These are phyloP conservation scores for Kobus ellipsiprymnus DNA, from an alignment of 2,113 vertebrate species.

Conservation along the genomic window DNA sequence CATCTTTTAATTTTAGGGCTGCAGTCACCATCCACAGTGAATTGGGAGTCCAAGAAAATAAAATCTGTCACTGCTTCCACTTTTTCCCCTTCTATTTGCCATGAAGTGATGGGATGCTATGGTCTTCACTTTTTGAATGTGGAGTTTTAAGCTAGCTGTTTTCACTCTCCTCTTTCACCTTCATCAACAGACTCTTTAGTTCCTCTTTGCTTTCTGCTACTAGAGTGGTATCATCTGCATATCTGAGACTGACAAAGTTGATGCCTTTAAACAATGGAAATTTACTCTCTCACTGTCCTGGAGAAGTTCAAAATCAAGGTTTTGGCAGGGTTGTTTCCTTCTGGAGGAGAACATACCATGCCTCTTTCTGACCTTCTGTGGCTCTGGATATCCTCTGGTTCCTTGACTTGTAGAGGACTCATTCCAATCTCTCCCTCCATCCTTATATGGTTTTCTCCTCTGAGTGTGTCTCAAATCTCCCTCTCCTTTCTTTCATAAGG, in stretches of 20 bases:
- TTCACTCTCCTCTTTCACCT: background rate
- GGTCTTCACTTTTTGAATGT: background rate
- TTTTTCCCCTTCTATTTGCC: background rate
- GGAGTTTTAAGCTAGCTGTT: background rate
- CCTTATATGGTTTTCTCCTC: background rate
- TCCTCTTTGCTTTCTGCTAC: background rate
- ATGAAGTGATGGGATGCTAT: background rate
- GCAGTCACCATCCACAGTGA: background rate
- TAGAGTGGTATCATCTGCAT: background rate
- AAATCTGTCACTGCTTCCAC: background rate
- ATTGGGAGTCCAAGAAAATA: background rate
- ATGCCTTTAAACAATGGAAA: background rate
- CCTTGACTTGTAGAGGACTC: no score
- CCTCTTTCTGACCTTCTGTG: background rate
- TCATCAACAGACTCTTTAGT: background rate
- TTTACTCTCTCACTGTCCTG: background rate
- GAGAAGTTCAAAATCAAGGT: background rate
- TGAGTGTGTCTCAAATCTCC: background rate
- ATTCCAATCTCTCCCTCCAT: background rate
- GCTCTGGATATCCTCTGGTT: background rate
- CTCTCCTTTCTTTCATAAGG: background rate
- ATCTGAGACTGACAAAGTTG: background rate
- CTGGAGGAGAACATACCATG: background rate
- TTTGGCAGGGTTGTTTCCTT: background rate
- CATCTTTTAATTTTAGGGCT: background rate